phyloP scores from a whole-genome alignment of 2,888 invertebrate genomes.

The Oscheius sp. region DNA sequence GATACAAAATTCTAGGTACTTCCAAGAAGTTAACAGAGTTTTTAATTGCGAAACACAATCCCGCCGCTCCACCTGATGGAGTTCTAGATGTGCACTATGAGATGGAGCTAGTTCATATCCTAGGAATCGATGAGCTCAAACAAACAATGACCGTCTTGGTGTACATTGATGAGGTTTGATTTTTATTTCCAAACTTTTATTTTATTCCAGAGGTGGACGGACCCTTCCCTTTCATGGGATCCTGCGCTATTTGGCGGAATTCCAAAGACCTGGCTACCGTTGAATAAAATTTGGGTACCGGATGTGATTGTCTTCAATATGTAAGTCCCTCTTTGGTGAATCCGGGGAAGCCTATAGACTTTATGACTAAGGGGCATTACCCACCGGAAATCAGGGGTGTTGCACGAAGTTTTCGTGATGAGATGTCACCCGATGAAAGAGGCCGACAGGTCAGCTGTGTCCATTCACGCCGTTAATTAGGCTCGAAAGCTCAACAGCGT shows the following conservation, averaged over 20 bases:
- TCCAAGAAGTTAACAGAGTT: conserved; percentile 63
- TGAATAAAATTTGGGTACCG: conserved; percentile 84
- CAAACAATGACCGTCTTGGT: conserved; percentile 68
- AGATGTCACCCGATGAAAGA: conserved; percentile 28
- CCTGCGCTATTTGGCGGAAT: conserved; percentile 84
- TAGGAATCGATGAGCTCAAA: conserved; percentile 68
- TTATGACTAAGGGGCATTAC: background rate
- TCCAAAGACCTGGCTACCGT: conserved; percentile 83
- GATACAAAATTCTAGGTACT: conserved; percentile 47
- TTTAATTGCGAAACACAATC: conserved; percentile 60
- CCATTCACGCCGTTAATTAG: conserved; percentile 23
- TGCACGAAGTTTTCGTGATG: conserved; percentile 19
- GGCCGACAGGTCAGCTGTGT: conserved; percentile 29
- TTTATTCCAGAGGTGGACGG: conserved; percentile 79
- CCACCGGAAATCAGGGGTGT: conserved; percentile 1
- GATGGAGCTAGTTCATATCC: conserved; percentile 65
- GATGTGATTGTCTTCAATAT: conserved; percentile 89
- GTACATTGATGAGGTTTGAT: conserved; percentile 63
- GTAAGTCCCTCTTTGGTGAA: conserved; percentile 74
- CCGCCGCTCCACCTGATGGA: conserved; percentile 65
- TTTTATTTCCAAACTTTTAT: no score
- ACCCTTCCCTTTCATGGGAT: conserved; percentile 86
- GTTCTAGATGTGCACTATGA: conserved; percentile 62
- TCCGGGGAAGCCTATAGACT: no score
- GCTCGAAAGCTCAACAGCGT: conserved; percentile 8